Evolutionary conservation across 53 echinoderm and acorn worm species (phyloP).

Genomic region (Henricia sp.): DNA sequence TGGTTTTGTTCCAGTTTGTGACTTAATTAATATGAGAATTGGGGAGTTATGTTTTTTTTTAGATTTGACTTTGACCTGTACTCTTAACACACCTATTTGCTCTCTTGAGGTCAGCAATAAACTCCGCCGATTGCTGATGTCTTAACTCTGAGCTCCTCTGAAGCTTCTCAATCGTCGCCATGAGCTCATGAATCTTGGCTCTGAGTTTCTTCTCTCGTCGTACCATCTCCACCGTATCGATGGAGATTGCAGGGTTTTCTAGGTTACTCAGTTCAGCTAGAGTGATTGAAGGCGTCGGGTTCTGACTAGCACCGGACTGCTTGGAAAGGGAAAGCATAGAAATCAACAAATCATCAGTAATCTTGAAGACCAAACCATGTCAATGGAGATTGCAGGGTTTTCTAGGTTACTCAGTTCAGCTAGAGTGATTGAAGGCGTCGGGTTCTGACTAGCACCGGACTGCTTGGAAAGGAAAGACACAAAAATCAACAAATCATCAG

Average conservation of each 20-base stretch:
- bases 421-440: too few relatives aligned
- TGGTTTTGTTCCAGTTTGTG: too few relatives aligned
- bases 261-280: conserved; percentile 88
- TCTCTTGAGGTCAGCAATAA: conserved; percentile 98
- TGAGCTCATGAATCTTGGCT: conserved; percentile 88
- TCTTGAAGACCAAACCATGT: too few relatives aligned
- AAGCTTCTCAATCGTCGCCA: conserved; percentile 93
- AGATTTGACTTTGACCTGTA: too few relatives aligned
- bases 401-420: too few relatives aligned
- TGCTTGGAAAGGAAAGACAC: too few relatives aligned
- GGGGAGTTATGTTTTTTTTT: too few relatives aligned
- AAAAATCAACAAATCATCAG: too few relatives aligned
- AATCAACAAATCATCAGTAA: background rate
- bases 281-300: conserved; percentile 85
- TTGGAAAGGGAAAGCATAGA: too few relatives aligned
- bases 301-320: conserved; percentile 5
- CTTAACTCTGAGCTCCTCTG: conserved; percentile 99
- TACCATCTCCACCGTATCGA: conserved; percentile 75
- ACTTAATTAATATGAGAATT: background rate
- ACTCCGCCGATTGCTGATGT: conserved; percentile 98
- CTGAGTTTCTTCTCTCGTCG: conserved; percentile 88
- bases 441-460: too few relatives aligned
- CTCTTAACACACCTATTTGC: conserved; percentile 83
- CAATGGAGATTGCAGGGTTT: too few relatives aligned
- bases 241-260: conserved; percentile 81